These are phyloP conservation scores for Orientallactaga sibirica DNA, from an alignment of 2,797 vertebrate genomes.

Conservation along the genomic window DNA sequence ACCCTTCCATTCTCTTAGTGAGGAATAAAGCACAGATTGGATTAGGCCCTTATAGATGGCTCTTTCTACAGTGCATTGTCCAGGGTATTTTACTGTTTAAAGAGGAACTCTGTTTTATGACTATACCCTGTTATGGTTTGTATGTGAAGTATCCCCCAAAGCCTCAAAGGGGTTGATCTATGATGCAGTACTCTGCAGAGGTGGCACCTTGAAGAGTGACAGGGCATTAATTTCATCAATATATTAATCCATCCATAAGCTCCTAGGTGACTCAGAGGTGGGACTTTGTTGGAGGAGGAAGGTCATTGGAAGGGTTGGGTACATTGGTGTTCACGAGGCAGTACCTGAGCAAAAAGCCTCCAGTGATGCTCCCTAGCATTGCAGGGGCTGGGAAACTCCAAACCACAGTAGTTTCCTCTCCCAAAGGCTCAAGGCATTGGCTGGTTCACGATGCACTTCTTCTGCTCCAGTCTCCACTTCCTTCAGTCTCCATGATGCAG, in stretches of 20 bases:
- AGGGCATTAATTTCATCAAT: neutral
- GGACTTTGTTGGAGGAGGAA: neutral
- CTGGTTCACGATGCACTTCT: neutral
- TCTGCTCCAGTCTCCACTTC: neutral
- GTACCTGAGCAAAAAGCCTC: neutral
- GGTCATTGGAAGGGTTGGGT: neutral
- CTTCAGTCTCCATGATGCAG: neutral
- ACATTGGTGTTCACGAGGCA: neutral
- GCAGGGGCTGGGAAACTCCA: neutral
- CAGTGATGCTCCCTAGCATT: neutral
- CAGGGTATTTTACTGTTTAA: neutral
- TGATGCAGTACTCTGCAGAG: neutral
- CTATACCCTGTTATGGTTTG: neutral
- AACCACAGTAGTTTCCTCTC: neutral
- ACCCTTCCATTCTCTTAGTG: neutral
- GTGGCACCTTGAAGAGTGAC: neutral
- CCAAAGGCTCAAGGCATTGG: no score
- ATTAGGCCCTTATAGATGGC: neutral
- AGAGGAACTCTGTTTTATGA: neutral
- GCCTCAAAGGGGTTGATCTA: neutral
- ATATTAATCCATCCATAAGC: neutral
- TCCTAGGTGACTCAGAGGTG: no score
- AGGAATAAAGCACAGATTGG: constrained; percentile 15
- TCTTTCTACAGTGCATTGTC: neutral
- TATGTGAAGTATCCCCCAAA: neutral